These are phyloP conservation scores for Indicator indicator DNA, from an alignment of 2,113 vertebrate species.

Conservation along the genomic window DNA sequence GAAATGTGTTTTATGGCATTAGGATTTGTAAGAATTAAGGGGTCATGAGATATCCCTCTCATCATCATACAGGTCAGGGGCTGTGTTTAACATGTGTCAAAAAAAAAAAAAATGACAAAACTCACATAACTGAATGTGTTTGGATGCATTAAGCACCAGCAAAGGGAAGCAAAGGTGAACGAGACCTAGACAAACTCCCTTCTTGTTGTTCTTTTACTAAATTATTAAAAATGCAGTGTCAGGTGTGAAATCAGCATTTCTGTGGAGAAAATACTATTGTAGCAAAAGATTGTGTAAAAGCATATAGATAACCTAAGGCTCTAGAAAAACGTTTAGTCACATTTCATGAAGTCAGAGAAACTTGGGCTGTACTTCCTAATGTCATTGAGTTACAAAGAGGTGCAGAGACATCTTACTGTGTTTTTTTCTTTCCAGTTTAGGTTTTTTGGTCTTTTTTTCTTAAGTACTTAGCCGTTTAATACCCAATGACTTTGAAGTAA, in stretches of 20 bases:
- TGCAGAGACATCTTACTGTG: neutral
- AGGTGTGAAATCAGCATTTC: slow-evolving; percentile 21
- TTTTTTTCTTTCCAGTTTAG: neutral
- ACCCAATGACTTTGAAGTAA: neutral
- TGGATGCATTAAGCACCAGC: neutral
- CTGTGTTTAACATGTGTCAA: neutral
- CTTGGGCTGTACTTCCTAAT: neutral
- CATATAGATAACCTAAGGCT: neutral
- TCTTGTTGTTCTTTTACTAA: neutral
- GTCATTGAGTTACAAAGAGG: neutral
- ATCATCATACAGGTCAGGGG: neutral
- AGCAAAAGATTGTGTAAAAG: neutral
- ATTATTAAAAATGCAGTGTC: neutral
- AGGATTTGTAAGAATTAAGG: neutral
- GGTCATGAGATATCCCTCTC: neutral
- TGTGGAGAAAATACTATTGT: neutral
- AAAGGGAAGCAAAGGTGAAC: neutral
- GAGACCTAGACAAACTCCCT: neutral
- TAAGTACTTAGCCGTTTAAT: neutral
- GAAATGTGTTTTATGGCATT: neutral
- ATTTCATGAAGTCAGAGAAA: neutral
- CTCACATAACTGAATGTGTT: neutral
- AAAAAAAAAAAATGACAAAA: neutral
- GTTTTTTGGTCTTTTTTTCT: neutral
- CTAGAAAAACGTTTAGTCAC: neutral